phyloP scores from a whole-genome alignment of 2,797 vertebrate species.

The Eidolon dupreanum region DNA sequence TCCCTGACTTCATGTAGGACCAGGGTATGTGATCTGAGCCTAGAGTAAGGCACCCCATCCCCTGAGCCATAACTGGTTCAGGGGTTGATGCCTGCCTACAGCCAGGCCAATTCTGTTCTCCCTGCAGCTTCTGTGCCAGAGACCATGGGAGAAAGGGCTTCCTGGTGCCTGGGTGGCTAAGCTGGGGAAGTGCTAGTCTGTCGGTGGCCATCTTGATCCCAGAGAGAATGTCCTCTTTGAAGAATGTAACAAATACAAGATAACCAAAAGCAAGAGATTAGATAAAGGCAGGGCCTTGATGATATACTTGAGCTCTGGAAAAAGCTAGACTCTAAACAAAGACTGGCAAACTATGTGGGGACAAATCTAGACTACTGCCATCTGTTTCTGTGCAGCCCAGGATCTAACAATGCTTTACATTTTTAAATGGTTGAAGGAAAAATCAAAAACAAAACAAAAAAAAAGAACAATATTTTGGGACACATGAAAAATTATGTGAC shows the following conservation, averaged over 20 bases:
- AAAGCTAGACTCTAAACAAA: not conserved
- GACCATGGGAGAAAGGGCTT: not conserved
- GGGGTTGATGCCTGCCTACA: not conserved
- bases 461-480: not conserved
- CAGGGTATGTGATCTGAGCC: not conserved
- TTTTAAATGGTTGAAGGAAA: not conserved
- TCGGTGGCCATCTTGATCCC: not conserved
- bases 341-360: not conserved
- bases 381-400: not conserved
- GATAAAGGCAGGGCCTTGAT: not conserved
- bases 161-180: not conserved
- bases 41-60: not conserved
- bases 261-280: not conserved
- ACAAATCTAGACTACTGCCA: not conserved
- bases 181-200: not conserved
- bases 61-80: not conserved
- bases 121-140: not conserved
- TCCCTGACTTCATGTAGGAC: rapidly evolving
- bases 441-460: not conserved
- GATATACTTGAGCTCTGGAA: not conserved
- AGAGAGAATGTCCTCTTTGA: not conserved
- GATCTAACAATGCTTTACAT: not conserved
- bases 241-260: not conserved
- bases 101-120: not conserved
- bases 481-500: not conserved